These are phyloP conservation scores for Danionella cerebrum DNA, from an alignment of 2,113 vertebrate species.

Conservation along the genomic window DNA sequence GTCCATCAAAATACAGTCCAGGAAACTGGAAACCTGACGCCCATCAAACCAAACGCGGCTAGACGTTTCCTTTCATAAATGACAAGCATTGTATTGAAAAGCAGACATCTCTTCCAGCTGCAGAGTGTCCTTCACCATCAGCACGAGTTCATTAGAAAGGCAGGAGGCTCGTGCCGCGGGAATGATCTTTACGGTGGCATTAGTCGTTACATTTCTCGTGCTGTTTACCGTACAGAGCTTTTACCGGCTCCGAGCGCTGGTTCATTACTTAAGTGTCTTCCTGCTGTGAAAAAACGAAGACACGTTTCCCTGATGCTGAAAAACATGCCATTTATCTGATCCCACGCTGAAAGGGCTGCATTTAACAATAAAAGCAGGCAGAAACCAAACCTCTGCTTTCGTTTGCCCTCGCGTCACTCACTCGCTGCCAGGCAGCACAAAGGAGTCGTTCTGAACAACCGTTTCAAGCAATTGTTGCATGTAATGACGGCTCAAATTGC, in stretches of 20 bases:
- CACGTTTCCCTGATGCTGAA: neutral
- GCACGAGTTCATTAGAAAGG: neutral
- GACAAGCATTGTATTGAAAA: no score
- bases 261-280: neutral
- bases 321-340: neutral
- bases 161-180: neutral
- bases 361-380: neutral
- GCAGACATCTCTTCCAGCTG: neutral
- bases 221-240: conserved; percentile 31
- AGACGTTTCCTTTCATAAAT: no score
- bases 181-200: neutral
- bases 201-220: conserved; percentile 5
- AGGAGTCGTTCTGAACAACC: no score
- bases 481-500: neutral
- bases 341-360: neutral
- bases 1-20: no score
- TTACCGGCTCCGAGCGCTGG: conserved; percentile 20
- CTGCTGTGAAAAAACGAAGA: neutral
- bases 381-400: neutral
- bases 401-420: neutral
- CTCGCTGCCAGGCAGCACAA: neutral
- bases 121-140: neutral
- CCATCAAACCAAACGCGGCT: no score
- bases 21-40: no score
- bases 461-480: neutral